These are phyloP conservation scores for Empis livida DNA, from an alignment of 2,888 invertebrate species.

Conservation along the genomic window DNA sequence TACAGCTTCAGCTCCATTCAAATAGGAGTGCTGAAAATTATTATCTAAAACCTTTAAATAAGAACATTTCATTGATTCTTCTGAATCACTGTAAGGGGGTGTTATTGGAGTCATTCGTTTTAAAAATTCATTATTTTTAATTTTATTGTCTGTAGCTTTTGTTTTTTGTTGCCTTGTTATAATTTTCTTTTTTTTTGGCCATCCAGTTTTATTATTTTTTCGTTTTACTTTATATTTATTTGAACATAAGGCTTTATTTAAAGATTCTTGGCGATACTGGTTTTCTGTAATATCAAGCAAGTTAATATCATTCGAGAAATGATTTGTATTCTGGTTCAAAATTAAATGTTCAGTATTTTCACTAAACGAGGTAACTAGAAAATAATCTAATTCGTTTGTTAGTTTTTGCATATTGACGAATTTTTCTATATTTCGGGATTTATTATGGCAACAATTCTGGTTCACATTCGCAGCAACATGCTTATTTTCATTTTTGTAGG, in stretches of 20 bases:
- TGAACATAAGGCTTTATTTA: neutral
- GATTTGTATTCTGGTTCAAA: neutral
- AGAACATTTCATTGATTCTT: neutral
- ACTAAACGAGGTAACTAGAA: neutral
- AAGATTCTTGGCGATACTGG: neutral
- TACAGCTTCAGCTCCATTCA: neutral
- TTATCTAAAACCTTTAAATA: neutral
- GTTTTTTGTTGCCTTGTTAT: neutral
- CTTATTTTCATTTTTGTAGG: neutral
- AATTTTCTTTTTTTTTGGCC: slow-evolving; percentile 46
- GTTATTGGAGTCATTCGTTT: no score
- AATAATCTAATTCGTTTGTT: neutral
- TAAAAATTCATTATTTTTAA: neutral
- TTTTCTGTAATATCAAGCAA: neutral
- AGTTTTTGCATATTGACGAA: neutral
- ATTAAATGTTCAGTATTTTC: neutral
- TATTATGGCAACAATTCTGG: neutral
- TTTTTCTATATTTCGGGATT: neutral
- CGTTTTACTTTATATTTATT: slow-evolving; percentile 13
- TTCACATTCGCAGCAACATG: slow-evolving; percentile 5
- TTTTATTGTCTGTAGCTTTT: neutral
- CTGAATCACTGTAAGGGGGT: neutral
- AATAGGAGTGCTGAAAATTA: neutral
- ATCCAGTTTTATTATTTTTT: slow-evolving; percentile 67
- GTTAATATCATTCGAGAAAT: neutral